Base-by-base conservation (phyloP, 2,888 invertebrate species). In the Drosophila nr. perissopoda region DNA sequence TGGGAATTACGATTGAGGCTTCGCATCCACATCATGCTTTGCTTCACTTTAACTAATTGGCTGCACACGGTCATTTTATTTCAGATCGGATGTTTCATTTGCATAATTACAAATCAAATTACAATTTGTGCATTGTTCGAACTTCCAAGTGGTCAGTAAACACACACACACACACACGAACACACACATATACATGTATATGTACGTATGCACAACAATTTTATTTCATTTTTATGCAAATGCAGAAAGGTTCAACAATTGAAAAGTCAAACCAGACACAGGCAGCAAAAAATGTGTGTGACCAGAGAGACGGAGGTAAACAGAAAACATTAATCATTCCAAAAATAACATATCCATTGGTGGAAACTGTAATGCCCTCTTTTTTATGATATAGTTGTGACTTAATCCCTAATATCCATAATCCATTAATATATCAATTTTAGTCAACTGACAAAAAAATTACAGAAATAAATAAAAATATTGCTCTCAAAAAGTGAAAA, bases 61-160 rank as follows among this genome's bases (percentile, higher is more conserved):
- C 29, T 61, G 63, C 66, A 63, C 64, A 58, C 63, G 63, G 49
- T 38, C n/a, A 48, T 60, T 77, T 74, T 59, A 48, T 59, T 74
- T 67, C 62, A 54, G 78, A 53, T 69, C 72, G 10, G 65, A 38
- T 60, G 42, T 61, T 62, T 72, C 75, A 83, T 85, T 85, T 85
- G 81, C 85, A 87, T 85, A 85, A 87, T 85, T 85, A 78, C 83
- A 85, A 85, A 85, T 87, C 83, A 83, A 82, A 83, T 83, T 84
- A 79, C 81, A 77, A 78, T 70, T 73, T 78, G 62, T 69, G 72
- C 70, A 70, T 70, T 77, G 78, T 78, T 71, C 68, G 62, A 65
- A 49, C 65, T 48, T 42, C 40, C 38, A 65, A 64, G 38, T 67
- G 77, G 60, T 64, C 77, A 77, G 31, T 42, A 36, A 21, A 25